A percentile compares a stretch with the other conserved stretches of the same genome.
Conservation (phyloP, 2,888 invertebrate genomes). For the Eilema depressum region DNA sequence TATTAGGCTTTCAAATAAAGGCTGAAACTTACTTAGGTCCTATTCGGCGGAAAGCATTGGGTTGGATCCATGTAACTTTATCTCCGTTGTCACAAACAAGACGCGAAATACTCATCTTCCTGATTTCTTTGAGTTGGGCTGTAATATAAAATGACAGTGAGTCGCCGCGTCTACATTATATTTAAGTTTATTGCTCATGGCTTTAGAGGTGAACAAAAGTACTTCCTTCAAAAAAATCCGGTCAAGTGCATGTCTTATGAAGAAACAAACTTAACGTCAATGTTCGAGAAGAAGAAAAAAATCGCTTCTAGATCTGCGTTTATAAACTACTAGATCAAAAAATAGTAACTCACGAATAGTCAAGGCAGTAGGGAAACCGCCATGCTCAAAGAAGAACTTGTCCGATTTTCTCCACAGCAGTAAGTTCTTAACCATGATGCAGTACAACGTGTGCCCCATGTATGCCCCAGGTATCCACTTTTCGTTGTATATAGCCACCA, state of each 20-base stretch:
- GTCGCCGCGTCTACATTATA: too few relatives aligned
- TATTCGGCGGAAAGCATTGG: slow-evolving; percentile 45
- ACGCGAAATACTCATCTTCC: slow-evolving; percentile 90
- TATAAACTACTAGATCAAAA: neutral
- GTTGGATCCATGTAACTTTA: slow-evolving; percentile 83
- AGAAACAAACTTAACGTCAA: too few relatives aligned
- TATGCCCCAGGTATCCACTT: slow-evolving; percentile 45
- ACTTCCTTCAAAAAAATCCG: too few relatives aligned
- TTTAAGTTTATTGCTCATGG: too few relatives aligned
- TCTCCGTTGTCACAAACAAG: slow-evolving; percentile 91
- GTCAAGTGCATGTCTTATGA: too few relatives aligned
- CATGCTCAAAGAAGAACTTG: slow-evolving; percentile 61
- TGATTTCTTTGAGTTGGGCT: slow-evolving; percentile 82
- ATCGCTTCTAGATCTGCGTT: too few relatives aligned
- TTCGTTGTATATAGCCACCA: slow-evolving; percentile 59
- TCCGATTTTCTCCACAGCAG: slow-evolving; percentile 58
- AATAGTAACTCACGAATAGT: slow-evolving; percentile 48
- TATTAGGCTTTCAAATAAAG: neutral
- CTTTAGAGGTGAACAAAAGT: too few relatives aligned
- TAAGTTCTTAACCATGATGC: slow-evolving; percentile 56
- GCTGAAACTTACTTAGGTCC: neutral
- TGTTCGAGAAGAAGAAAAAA: too few relatives aligned
- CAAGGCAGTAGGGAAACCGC: slow-evolving; percentile 52
- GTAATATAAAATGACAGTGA: neutral
- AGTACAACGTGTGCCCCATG: slow-evolving; percentile 55